A percentile compares a stretch with the other conserved stretches of the same genome.
phyloP scores from a whole-genome alignment of 2,797 vertebrate species.

The Chelmon rostratus region DNA sequence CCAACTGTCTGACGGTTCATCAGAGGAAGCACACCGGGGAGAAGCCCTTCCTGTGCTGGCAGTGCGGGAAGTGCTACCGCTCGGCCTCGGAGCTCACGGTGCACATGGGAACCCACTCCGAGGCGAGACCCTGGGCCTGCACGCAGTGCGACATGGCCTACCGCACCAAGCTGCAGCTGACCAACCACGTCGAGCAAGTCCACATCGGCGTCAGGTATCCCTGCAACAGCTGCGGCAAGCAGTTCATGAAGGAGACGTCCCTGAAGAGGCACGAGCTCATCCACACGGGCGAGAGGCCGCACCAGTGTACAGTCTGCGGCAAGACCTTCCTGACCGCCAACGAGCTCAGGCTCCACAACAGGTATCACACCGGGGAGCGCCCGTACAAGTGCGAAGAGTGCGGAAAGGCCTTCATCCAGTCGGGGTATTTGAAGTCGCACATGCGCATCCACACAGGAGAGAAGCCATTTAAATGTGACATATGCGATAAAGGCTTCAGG shows the following conservation, averaged over 20 bases:
- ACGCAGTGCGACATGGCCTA: conserved; percentile 77
- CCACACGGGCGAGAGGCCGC: conserved; percentile 81
- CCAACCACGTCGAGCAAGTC: conserved; percentile 80
- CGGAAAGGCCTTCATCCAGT: conserved; percentile 84
- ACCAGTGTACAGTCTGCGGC: conserved; percentile 80
- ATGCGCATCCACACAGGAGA: conserved; percentile 85
- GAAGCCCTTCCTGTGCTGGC: conserved; percentile 85
- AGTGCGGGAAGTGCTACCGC: conserved; percentile 84
- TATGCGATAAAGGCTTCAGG: conserved; percentile 80
- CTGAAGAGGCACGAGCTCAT: conserved; percentile 83
- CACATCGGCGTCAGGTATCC: conserved; percentile 83
- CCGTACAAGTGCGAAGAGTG: conserved; percentile 83
- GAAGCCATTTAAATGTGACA: conserved; percentile 81
- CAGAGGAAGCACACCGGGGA: conserved; percentile 83
- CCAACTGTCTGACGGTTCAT: conserved; percentile 82
- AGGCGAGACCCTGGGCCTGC: conserved; percentile 79
- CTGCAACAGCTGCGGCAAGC: conserved; percentile 80
- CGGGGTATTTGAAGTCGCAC: conserved; percentile 83
- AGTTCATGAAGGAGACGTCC: conserved; percentile 84
- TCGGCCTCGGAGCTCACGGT: conserved; percentile 82
- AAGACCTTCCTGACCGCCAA: conserved; percentile 84
- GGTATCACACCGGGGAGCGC: conserved; percentile 83
- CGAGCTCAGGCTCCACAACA: conserved; percentile 79
- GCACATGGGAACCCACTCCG: conserved; percentile 84
- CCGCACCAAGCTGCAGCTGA: conserved; percentile 83